Evolutionary conservation across 2,113 vertebrate genomes (phyloP).

Genomic region (Lanius collurio): DNA sequence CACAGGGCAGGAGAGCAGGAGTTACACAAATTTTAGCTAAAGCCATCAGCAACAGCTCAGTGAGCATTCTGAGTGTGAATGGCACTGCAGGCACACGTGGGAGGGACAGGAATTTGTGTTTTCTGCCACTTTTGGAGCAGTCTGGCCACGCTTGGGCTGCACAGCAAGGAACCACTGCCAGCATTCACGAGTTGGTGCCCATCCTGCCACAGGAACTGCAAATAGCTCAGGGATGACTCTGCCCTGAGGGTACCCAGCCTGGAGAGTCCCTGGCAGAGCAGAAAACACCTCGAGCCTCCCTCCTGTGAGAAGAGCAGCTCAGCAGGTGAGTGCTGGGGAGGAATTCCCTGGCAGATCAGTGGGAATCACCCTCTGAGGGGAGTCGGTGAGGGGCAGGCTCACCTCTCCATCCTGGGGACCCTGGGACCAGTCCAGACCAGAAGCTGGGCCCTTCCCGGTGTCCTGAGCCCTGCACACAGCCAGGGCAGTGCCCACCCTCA

Average conservation of each 20-base stretch:
- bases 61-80: not conserved
- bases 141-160: not conserved
- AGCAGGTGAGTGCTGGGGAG: accelerated
- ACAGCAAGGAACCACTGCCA: not conserved
- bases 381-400: not conserved
- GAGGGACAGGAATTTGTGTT: not conserved
- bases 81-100: not conserved
- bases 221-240: not conserved
- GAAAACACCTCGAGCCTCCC: accelerated
- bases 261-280: not conserved
- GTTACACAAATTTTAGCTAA: not conserved
- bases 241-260: not conserved
- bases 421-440: not conserved
- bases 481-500: accelerated
- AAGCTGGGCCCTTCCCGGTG: not conserved
- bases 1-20: not conserved
- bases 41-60: not conserved
- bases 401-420: not conserved
- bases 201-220: not conserved
- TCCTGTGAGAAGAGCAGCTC: not conserved
- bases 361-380: not conserved
- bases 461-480: not conserved
- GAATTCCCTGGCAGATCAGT: accelerated
- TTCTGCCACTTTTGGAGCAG: not conserved
- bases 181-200: not conserved